These are phyloP conservation scores for Mesitornis unicolor DNA, from an alignment of 2,113 vertebrate genomes.

Conservation along the genomic window DNA sequence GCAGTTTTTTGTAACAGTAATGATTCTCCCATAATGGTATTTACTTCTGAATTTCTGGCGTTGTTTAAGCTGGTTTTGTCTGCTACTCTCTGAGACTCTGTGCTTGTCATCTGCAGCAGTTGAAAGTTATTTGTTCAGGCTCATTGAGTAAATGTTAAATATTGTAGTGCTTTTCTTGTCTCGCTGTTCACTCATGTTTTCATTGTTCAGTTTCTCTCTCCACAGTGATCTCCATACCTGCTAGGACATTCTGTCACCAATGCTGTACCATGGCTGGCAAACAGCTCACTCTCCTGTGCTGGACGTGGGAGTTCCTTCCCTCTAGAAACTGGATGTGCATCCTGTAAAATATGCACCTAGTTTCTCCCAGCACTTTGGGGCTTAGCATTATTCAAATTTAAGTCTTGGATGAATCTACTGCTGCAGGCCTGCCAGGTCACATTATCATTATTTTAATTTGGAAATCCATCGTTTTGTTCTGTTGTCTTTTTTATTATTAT, in stretches of 20 bases:
- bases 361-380: conserved; percentile 68
- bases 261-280: conserved; percentile 73
- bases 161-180: conserved; percentile 46
- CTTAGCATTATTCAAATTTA: conserved; percentile 63
- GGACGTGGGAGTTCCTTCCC: conserved; percentile 66
- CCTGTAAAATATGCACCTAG: conserved; percentile 61
- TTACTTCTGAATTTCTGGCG: neutral
- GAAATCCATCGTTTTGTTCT: conserved; percentile 53
- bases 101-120: neutral
- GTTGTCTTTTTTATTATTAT: neutral
- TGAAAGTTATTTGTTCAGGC: conserved; percentile 5
- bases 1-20: neutral
- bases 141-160: conserved; percentile 52
- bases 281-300: conserved; percentile 63
- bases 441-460: conserved; percentile 65
- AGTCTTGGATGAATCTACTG: conserved; percentile 56
- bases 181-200: conserved; percentile 61
- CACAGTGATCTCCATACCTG: conserved; percentile 68
- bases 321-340: conserved; percentile 65
- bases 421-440: conserved; percentile 68
- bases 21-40: neutral
- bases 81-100: neutral
- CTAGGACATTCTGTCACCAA: conserved; percentile 70
- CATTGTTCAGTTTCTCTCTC: conserved; percentile 78
- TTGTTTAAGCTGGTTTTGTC: neutral